Evolutionary conservation across 2,888 invertebrate genomes (phyloP), one percentile per base, ranked within the genome.

Genomic region (Cancer borealis): DNA sequence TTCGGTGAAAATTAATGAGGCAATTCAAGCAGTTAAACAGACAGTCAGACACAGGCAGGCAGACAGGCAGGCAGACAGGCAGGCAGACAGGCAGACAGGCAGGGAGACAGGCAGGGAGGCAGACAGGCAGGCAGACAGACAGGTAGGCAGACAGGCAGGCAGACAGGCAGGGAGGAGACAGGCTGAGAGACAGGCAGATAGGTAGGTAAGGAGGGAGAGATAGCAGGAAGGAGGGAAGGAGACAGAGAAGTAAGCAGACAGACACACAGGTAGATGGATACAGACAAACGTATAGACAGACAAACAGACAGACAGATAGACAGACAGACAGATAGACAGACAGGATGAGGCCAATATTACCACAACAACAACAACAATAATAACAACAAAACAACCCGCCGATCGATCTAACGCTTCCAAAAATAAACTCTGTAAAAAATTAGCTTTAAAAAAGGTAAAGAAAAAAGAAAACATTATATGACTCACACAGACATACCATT

Each of bases 1-100:
- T 66, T 66, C 17, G 66, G 66, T n/a, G 66, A 66, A 66, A 66
- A 66, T 66, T 66, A 66, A 66, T 66, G 66, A 66, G n/a, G 66
- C 66, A n/a, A 66, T 66, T 66, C 66, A 66, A 66, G 8, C 66
- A 66, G 66, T 66, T 66, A 66, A 66, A 66, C 66, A 66, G 66
- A n/a, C 66, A 66, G 66, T 21, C 6, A 66, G 66, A 66, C 66
- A 66, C 66, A 66, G 66, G n/a, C 66, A 66, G n/a, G n/a, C 66
- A 66, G 66, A 39, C 39, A 39, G 3, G 3, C n/a, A 17, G 60
- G 60, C 60, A 66, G 60, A 21, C 60, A 66, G 14, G 17, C 60
- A 12, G 12, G 3, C 10, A 66, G 3, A 3, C 17, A 66, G 66
- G 66, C 4, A 1, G 66, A 14, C 10, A 73, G 73, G 6, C 3